These are phyloP conservation scores for Dicyrtomina minuta DNA, from an alignment of 2,888 invertebrate species.

Conservation along the genomic window DNA sequence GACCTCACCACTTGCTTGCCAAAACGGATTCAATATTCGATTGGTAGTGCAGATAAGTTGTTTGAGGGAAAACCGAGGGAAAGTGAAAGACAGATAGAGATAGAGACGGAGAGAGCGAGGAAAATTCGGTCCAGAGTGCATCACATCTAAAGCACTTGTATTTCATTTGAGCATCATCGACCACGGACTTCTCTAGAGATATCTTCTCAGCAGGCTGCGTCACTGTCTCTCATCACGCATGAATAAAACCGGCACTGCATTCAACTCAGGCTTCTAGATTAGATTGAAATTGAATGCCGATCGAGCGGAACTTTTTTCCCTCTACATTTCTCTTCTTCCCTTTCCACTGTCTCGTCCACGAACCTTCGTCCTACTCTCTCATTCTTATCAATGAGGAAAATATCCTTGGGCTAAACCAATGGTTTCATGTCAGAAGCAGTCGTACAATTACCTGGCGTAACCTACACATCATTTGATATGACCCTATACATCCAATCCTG, in stretches of 20 bases:
- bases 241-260: slow-evolving; percentile 31
- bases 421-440: slow-evolving; percentile 28
- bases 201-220: slow-evolving; percentile 12
- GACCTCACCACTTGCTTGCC: background rate
- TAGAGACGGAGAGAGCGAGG: background rate
- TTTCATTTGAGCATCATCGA: slow-evolving; percentile 33
- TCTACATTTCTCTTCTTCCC: background rate
- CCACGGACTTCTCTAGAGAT: slow-evolving; percentile 16
- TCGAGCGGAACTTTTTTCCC: slow-evolving; percentile 28
- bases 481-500: background rate
- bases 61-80: slow-evolving; percentile 5
- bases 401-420: slow-evolving; percentile 29
- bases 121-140: slow-evolving; percentile 26
- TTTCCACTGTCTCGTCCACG: background rate
- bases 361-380: background rate
- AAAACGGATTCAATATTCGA: no score
- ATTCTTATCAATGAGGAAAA: slow-evolving; percentile 28
- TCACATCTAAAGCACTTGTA: slow-evolving; percentile 22
- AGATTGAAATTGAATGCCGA: slow-evolving; percentile 35
- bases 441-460: slow-evolving; percentile 27
- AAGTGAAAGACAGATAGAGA: slow-evolving; percentile 11
- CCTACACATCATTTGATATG: background rate
- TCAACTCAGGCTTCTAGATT: slow-evolving; percentile 32
- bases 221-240: slow-evolving; percentile 33
- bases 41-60: background rate